These are phyloP conservation scores for Lagopus muta DNA, from an alignment of 2,113 vertebrate species.

Conservation along the genomic window DNA sequence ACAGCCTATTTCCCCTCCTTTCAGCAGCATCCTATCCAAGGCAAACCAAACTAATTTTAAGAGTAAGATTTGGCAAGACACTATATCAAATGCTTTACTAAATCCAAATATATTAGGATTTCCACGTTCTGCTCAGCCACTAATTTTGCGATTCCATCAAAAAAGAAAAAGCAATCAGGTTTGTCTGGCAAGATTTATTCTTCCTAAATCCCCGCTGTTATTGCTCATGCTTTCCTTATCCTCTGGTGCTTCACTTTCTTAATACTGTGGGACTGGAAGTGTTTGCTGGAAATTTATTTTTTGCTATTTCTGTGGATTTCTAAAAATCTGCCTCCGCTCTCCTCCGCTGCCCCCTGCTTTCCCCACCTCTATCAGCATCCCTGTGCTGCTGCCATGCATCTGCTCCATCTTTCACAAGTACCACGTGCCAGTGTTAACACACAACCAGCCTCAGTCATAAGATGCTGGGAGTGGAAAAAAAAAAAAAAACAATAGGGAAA, in stretches of 20 bases:
- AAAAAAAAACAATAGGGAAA: too few species aligned
- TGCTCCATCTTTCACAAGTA: background rate
- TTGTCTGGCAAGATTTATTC: conserved; percentile 72
- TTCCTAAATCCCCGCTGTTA: conserved; percentile 70
- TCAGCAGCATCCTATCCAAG: conserved; percentile 47
- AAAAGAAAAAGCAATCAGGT: conserved; percentile 73
- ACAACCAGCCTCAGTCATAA: background rate
- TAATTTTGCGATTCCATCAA: conserved; percentile 71
- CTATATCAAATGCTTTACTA: conserved; percentile 67
- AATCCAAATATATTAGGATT: conserved; percentile 74
- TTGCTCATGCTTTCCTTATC: conserved; percentile 70
- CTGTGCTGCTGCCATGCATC: background rate
- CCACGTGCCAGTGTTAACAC: background rate
- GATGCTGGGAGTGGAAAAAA: background rate
- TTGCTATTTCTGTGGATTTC: conserved; percentile 58
- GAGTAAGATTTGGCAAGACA: conserved; percentile 57
- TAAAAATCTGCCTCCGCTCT: conserved; percentile 48
- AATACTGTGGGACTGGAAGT: conserved; percentile 61
- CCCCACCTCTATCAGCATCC: conserved; percentile 9
- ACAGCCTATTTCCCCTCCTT: conserved; percentile 50
- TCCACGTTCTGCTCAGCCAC: conserved; percentile 62
- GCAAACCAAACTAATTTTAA: conserved; percentile 70
- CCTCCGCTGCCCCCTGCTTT: conserved; percentile 49
- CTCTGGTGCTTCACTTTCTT: conserved; percentile 62
- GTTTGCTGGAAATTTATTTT: conserved; percentile 58